phyloP scores from a whole-genome alignment of 2,888 invertebrate genomes.

The Euplexia lucipara region DNA sequence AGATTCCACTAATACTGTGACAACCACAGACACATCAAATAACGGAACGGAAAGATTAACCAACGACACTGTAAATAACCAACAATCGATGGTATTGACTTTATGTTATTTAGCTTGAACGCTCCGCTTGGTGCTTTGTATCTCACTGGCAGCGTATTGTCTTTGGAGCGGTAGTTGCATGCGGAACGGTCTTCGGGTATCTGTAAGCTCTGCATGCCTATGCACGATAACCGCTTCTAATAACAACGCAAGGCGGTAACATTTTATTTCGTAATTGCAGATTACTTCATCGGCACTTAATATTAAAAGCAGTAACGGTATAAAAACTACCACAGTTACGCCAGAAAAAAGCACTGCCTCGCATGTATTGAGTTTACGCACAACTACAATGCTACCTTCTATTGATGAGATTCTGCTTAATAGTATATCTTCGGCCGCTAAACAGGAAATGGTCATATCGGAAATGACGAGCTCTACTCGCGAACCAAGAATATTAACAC shows the following conservation, averaged over 20 bases:
- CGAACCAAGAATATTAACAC: conserved; percentile 91
- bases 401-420: conserved; percentile 92
- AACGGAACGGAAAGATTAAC: conserved; percentile 91
- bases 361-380: conserved; percentile 91
- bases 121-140: conserved; percentile 85
- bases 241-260: conserved; percentile 83
- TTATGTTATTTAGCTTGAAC: conserved; percentile 89
- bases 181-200: conserved; percentile 68
- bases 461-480: conserved; percentile 88
- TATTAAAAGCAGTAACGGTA: conserved; percentile 89
- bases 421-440: conserved; percentile 91
- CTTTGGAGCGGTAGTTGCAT: conserved; percentile 70
- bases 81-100: conserved; percentile 89
- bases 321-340: conserved; percentile 85
- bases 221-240: conserved; percentile 76
- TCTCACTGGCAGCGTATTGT: conserved; percentile 72
- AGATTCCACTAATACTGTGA: conserved; percentile 93
- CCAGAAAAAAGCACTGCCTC: conserved; percentile 90
- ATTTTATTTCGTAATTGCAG: conserved; percentile 89
- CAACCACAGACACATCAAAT: conserved; percentile 90
- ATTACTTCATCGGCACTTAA: conserved; percentile 89
- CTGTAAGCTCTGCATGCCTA: conserved; percentile 82
- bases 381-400: conserved; percentile 91
- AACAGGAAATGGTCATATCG: conserved; percentile 91
- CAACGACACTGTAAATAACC: conserved; percentile 91